Base-by-base conservation (phyloP, 2,888 invertebrate species). In the Ctenicera cuprea region DNA sequence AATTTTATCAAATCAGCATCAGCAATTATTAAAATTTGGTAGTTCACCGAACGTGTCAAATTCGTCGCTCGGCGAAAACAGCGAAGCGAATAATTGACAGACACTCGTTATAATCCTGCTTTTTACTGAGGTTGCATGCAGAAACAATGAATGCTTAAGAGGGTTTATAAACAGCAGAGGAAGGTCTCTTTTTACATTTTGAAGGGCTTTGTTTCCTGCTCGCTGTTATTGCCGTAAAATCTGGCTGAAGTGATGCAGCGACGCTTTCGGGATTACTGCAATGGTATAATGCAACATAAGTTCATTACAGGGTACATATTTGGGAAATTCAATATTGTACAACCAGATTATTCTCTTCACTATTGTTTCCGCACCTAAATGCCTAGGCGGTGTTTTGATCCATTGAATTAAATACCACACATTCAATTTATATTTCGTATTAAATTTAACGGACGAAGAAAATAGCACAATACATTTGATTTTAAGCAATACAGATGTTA, bases 301-400 rank as follows among this genome's bases (percentile, higher is more conserved):
- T 59, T 59, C 41, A 59, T 59, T 59, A 59, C 16, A 38, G n/a
- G 0, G 18, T 18, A 59, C 38, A 20, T 20, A 59, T 59, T 67
- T 67, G 41, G 41, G 54, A 54, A 57, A 57, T 67, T 57, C 67
- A 67, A 57, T 67, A 67, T 54, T 57, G 54, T 26, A 67, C 26
- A 33, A 59, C 30, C 59, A 43, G 45, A 12, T 50, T 20, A 45
- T 65, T 38, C 20, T 30, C 43, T 43, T 43, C n/a, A 41, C 54
- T 57, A 67, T 67, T 67, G 45, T 59, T 67, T 67, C 54, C 16
- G 16, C 54, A 54, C 45, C 38, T 54, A 41, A 48, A 33, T 38
- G 48, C 18, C 16, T 18, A 18, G 48, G 18, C 48, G 20, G 20
- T 11, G n/a, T 37, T 63, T 63, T 45, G 64, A 64, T 64, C 64